A percentile compares a stretch with the other conserved stretches of the same genome.
phyloP scores from a whole-genome alignment of 2,113 vertebrate species.

The Tragelaphus strepsiceros region DNA sequence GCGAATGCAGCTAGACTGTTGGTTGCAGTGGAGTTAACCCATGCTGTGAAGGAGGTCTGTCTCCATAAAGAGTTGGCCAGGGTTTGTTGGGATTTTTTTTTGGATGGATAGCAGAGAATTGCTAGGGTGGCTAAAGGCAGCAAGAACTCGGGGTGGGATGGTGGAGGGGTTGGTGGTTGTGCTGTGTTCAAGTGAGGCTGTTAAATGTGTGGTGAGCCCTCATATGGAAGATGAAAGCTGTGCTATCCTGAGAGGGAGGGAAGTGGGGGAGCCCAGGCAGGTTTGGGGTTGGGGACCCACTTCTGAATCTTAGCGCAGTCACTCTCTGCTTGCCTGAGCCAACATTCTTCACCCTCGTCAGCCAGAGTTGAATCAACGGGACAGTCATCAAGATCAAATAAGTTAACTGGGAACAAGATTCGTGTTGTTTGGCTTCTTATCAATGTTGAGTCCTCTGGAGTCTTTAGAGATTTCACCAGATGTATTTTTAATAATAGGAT shows the following conservation, averaged over 20 bases:
- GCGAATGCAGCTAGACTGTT: neutral
- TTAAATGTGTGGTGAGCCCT: neutral
- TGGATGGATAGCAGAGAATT: neutral
- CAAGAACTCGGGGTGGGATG: too few species aligned
- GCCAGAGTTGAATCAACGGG: neutral
- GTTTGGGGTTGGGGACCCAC: neutral
- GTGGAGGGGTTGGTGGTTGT: neutral
- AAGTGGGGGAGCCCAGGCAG: neutral
- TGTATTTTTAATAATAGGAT: neutral
- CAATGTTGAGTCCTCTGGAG: neutral
- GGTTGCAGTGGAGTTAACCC: neutral
- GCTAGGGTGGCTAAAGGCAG: too few species aligned
- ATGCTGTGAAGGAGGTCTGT: neutral
- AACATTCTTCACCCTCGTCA: neutral
- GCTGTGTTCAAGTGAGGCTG: neutral
- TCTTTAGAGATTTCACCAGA: neutral
- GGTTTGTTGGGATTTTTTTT: neutral
- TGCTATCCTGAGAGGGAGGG: neutral
- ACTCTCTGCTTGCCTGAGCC: neutral
- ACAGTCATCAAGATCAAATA: neutral
- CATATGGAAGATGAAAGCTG: neutral
- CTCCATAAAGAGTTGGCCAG: neutral
- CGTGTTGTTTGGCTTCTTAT: neutral
- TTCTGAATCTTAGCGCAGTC: neutral
- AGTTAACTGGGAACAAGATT: neutral